A percentile compares a stretch with the other conserved stretches of the same genome.
Conservation (phyloP, 2,888 invertebrate genomes). For the Elysia crispata region DNA sequence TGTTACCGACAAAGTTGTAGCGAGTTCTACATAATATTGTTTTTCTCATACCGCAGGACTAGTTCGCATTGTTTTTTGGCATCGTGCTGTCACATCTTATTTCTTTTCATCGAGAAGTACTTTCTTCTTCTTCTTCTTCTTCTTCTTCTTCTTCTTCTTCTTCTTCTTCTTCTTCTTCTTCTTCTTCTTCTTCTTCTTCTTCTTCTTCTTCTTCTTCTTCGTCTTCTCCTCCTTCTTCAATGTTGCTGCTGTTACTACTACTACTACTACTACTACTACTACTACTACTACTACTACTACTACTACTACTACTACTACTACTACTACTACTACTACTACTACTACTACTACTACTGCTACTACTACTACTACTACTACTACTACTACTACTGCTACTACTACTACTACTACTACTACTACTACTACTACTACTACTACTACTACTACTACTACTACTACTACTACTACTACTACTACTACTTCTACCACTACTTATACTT, state of each 20-base stretch:
- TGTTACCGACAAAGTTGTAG: too few species aligned
- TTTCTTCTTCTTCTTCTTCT: too few species aligned
- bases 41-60: too few species aligned
- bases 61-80: too few species aligned
- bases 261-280: conserved; percentile 28
- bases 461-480: not conserved
- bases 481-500: too few species aligned
- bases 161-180: not conserved
- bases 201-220: not conserved
- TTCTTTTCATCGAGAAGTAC: too few species aligned
- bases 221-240: not conserved
- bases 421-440: conserved; percentile 21
- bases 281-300: conserved; percentile 27
- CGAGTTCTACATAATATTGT: too few species aligned
- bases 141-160: too few species aligned
- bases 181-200: not conserved
- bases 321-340: conserved; percentile 36
- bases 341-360: conserved; percentile 38
- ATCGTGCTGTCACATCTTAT: too few species aligned
- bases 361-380: conserved; percentile 41
- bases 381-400: conserved; percentile 37
- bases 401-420: conserved; percentile 29
- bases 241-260: conserved; percentile 33
- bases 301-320: conserved; percentile 31
- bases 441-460: conserved; percentile 16